These are phyloP conservation scores for Sisor rabdophorus DNA, from an alignment of 2,113 vertebrate species.

Conservation along the genomic window DNA sequence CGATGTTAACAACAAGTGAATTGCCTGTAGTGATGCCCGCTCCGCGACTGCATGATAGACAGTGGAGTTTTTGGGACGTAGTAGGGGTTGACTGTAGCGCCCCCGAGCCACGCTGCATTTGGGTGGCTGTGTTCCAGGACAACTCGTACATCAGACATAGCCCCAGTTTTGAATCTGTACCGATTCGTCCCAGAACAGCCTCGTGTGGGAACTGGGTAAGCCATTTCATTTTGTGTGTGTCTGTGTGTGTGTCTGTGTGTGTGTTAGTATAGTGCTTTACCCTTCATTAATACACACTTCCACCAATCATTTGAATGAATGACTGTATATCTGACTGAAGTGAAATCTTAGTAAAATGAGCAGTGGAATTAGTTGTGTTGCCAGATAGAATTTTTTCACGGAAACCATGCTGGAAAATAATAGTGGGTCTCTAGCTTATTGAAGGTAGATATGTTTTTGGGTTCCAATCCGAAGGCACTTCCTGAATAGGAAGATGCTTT, in stretches of 20 bases:
- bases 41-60: constrained; percentile 59
- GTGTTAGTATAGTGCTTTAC: not conserved
- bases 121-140: constrained; percentile 79
- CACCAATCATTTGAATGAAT: not conserved
- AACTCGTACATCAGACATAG: constrained; percentile 26
- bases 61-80: constrained; percentile 80
- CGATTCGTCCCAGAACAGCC: constrained; percentile 26
- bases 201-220: constrained; percentile 65
- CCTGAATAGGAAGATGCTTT: not conserved
- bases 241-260: constrained; percentile 15
- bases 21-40: constrained; percentile 52
- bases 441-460: not conserved
- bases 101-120: constrained; percentile 88
- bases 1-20: constrained; percentile 60
- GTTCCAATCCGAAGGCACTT: not conserved
- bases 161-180: not conserved
- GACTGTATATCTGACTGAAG: too few species aligned
- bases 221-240: not conserved
- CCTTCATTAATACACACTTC: not conserved
- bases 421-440: not conserved
- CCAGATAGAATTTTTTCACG: not conserved
- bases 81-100: constrained; percentile 89
- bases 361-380: not conserved
- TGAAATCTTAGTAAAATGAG: not conserved
- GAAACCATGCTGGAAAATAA: not conserved